Evolutionary conservation across 2,888 invertebrate genomes (phyloP), one percentile per base, ranked within the genome.

Genomic region (Cheilosia urbana): DNA sequence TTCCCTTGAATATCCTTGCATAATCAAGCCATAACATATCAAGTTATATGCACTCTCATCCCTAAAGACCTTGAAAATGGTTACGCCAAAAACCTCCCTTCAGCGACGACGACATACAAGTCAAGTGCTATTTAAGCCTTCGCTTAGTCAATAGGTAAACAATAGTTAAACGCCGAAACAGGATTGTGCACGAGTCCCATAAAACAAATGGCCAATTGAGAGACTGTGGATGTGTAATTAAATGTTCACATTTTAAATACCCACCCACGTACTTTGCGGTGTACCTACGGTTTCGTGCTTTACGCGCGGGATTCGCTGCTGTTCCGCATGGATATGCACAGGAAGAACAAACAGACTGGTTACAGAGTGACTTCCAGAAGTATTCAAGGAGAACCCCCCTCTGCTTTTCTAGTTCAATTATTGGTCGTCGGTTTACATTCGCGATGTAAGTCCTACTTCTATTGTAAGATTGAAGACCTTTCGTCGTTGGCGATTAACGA

Each of bases 51-150:
- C n/a, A 62, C 47, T 45, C 53, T 51, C 71, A 71, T 40, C 63
- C 53, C 17, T 37, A 49, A 62, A 60, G 83, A 79, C 83, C 83
- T 84, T 84, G 83, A 84, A 75, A 84, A 58, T 37, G 34, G 9
- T 27, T 84, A 63, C 79, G 75, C 73, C 79, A 79, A 79, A 69
- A 73, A 84, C 69, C 79, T 79, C 30, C 27, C 68, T 58, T 3
- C 45, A 6, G 45, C 45, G 7, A 62, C 53, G 57, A 55, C 45
- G 37, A 57, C n/a, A 65, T 27, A 51, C n/a, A 65, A 73, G 63
- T 75, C n/a, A 65, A 73, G 63, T 75, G 83, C 63, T 73, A 57
- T 58, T 21, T 34, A 37, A 72, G 49, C 55, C 55, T 72, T 42
- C 37, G 19, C 37, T 57, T 42, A 75, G 49, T 49, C 57, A 37